Conservation (phyloP, 2,113 vertebrate species). For the Chloebia gouldiae region DNA sequence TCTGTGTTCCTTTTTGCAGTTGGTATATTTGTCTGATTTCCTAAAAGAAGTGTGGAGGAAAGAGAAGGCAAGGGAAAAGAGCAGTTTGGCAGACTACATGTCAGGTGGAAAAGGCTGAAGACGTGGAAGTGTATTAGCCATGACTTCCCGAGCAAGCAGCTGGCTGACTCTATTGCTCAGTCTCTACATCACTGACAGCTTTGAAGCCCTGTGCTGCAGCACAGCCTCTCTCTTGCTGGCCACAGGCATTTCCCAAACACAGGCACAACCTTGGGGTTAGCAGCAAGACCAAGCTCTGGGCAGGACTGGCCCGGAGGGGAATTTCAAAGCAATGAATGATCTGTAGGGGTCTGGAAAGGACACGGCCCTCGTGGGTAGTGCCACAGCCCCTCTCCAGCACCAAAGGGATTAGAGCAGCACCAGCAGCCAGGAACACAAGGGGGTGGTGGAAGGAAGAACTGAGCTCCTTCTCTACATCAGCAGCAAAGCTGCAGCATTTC, state of each 20-base stretch:
- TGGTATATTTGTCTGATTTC: not conserved
- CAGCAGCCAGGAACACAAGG: not conserved
- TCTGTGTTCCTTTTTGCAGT: not conserved
- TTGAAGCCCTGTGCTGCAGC: not conserved
- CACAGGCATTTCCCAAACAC: not conserved
- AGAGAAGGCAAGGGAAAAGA: not conserved
- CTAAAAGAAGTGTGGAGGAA: not conserved
- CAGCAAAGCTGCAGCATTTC: not conserved
- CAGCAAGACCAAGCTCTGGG: not conserved
- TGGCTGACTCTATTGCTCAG: not conserved
- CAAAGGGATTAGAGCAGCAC: not conserved
- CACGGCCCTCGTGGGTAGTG: fast-evolving
- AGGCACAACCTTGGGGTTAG: not conserved
- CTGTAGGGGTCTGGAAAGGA: not conserved
- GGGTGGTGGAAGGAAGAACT: not conserved
- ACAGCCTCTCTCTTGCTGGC: not conserved
- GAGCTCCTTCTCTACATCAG: not conserved
- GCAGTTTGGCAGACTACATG: not conserved
- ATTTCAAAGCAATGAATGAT: fast-evolving
- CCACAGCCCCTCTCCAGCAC: not conserved
- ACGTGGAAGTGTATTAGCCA: not conserved
- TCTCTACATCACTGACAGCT: not conserved
- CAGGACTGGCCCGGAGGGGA: not conserved
- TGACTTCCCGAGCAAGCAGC: not conserved
- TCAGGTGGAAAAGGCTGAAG: not conserved